Conservation (phyloP, 2,888 invertebrate genomes). For the Acanthosepion esculentum region DNA sequence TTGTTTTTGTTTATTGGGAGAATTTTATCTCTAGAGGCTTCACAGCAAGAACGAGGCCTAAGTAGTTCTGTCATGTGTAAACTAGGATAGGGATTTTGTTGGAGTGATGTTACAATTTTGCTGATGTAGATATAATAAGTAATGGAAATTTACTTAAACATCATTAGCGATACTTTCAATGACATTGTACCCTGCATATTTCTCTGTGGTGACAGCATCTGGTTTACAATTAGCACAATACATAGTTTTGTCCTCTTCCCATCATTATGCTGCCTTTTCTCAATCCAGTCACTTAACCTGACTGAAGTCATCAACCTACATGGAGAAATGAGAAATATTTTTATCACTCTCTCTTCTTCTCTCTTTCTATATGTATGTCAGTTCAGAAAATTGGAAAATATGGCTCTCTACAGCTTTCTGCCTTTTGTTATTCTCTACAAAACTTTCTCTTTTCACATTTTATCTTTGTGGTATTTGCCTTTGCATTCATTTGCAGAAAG, state of each 20-base stretch:
- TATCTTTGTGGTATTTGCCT: too few relatives aligned
- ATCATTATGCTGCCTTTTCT: not conserved
- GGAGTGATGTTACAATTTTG: not conserved
- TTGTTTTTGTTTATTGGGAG: too few relatives aligned
- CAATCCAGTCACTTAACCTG: not conserved
- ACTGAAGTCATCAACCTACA: not conserved
- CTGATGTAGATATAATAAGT: not conserved
- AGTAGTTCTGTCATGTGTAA: not conserved
- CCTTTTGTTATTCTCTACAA: too few relatives aligned
- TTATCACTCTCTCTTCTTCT: too few relatives aligned
- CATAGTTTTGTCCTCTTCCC: not conserved
- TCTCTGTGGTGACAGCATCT: not conserved
- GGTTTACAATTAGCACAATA: not conserved
- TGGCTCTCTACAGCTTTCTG: too few relatives aligned
- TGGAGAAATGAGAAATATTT: not conserved
- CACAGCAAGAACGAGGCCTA: not conserved
- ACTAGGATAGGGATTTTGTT: not conserved
- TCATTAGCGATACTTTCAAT: constrained; percentile 14
- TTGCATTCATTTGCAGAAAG: too few relatives aligned
- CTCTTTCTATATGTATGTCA: too few relatives aligned
- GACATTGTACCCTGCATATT: not conserved
- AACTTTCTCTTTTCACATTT: too few relatives aligned
- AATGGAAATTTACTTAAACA: not conserved
- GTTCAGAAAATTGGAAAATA: too few relatives aligned
- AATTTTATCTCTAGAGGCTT: not conserved